Percentiles rank a stretch among this genome's conserved stretches.
Conservation (phyloP, 2,888 invertebrate genomes). For the Drosophila meridiana region DNA sequence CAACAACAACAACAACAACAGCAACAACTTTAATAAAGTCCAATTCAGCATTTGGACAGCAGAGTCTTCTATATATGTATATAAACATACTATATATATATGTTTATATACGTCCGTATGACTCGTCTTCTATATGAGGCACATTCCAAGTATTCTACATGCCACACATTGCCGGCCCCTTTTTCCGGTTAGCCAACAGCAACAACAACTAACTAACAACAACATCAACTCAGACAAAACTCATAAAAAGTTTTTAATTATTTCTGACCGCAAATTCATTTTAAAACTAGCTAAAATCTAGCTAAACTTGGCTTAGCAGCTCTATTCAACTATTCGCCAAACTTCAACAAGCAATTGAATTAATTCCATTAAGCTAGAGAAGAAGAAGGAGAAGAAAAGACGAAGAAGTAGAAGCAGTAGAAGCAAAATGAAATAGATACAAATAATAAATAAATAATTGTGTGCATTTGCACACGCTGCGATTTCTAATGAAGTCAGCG, state of each 20-base stretch:
- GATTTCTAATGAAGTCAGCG: constrained; percentile 37
- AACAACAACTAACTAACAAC: constrained; percentile 17
- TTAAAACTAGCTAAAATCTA: constrained; percentile 9
- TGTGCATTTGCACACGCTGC: constrained; percentile 34
- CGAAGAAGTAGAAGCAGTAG: background rate
- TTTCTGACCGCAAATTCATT: constrained; percentile 22
- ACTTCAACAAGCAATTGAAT: constrained; percentile 1
- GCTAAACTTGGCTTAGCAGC: constrained; percentile 2
- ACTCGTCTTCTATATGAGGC: constrained; percentile 29
- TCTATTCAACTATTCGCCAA: background rate
- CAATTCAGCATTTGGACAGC: constrained; percentile 62
- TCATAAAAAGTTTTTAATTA: constrained; percentile 57
- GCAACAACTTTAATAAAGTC: constrained; percentile 32
- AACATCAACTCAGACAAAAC: constrained; percentile 25
- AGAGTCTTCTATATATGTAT: background rate
- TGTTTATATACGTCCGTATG: background rate
- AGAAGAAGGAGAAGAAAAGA: background rate
- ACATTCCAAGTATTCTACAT: constrained; percentile 42
- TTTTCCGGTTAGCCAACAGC: constrained; percentile 70
- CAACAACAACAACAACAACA: constrained; percentile 8
- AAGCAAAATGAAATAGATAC: background rate
- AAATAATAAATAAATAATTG: constrained; percentile 9
- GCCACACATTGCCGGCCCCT: constrained; percentile 54
- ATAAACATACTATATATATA: background rate
- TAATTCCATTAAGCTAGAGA: background rate